These are phyloP conservation scores for Dermochelys coriacea DNA, from an alignment of 2,797 vertebrate species.

Conservation along the genomic window DNA sequence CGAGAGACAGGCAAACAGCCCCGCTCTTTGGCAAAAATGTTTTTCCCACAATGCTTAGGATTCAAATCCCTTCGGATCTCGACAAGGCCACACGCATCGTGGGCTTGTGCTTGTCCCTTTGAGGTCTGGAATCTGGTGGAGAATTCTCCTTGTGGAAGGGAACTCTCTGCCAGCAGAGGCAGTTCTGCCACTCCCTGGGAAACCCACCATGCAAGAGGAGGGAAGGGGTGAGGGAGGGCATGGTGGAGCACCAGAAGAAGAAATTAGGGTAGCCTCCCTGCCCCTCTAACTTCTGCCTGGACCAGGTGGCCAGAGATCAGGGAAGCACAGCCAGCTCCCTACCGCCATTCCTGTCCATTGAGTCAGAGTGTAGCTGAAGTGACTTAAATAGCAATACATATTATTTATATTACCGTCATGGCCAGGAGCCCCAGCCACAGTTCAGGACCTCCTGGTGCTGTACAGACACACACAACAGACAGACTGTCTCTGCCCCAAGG, in stretches of 20 bases:
- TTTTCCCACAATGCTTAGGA: not conserved
- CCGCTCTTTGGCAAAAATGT: fast-evolving
- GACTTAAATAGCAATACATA: too few species aligned
- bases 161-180: not conserved
- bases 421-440: too few species aligned
- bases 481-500: not conserved
- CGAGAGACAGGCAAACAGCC: not conserved
- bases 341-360: not conserved
- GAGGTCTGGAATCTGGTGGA: not conserved
- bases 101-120: not conserved
- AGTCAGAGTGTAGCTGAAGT: not conserved
- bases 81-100: fast-evolving
- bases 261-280: not conserved
- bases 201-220: not conserved
- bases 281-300: not conserved
- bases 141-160: not conserved
- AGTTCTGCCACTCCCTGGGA: not conserved
- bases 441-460: not conserved
- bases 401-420: too few species aligned
- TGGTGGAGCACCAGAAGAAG: not conserved
- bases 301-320: not conserved
- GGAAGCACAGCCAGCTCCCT: not conserved
- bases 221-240: not conserved
- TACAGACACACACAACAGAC: too few species aligned
- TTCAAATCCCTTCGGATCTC: fast-evolving